phyloP scores from a whole-genome alignment of 2,888 invertebrate species.

The Camptogramma bilineatum region DNA sequence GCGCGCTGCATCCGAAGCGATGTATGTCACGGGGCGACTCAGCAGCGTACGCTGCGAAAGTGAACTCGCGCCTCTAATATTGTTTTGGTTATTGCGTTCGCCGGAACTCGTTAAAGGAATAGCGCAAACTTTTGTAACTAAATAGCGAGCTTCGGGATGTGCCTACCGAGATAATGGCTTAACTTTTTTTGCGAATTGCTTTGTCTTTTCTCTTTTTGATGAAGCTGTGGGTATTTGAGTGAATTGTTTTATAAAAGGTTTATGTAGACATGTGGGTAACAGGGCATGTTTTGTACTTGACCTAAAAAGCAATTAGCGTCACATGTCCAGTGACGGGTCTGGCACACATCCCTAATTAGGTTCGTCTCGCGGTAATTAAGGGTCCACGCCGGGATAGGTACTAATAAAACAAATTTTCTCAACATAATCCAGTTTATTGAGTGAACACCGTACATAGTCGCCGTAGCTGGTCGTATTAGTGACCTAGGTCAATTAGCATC shows the following conservation, averaged over 20 bases:
- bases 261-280: conserved; percentile 23
- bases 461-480: conserved; percentile 7
- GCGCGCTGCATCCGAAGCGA: conserved; percentile 73
- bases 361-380: conserved; percentile 26
- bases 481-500: conserved; percentile 9
- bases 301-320: conserved; percentile 39
- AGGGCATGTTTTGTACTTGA: conserved; percentile 32
- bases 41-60: conserved; percentile 23
- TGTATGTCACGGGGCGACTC: conserved; percentile 56
- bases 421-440: conserved; percentile 43
- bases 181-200: conserved; percentile 38
- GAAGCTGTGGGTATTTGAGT: conserved; percentile 3
- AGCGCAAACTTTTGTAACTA: conserved; percentile 42
- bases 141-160: conserved; percentile 34
- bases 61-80: conserved; percentile 24
- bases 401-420: conserved; percentile 40
- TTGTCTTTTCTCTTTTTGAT: conserved; percentile 3
- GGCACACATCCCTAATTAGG: conserved; percentile 43
- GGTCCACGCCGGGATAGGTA: conserved; percentile 21
- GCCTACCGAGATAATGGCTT: conserved; percentile 37
- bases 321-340: conserved; percentile 22
- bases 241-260: conserved; percentile 15
- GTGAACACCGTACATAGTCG: conserved; percentile 27
- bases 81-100: conserved; percentile 38
- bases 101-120: conserved; percentile 40